These are phyloP conservation scores for Orthosia cruda DNA, from an alignment of 2,888 invertebrate genomes.

Conservation along the genomic window DNA sequence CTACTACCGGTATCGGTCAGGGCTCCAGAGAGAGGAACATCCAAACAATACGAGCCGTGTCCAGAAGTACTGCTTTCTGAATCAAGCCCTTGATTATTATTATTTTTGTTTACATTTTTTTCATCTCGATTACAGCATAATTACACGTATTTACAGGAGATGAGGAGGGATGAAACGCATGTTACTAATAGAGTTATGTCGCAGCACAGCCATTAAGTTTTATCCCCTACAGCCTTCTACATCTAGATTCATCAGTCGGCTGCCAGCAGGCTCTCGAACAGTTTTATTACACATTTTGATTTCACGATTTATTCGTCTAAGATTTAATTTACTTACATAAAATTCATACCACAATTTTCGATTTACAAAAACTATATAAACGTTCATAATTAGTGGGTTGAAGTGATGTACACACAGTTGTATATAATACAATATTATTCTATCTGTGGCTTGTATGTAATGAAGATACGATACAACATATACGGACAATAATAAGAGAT, in stretches of 20 bases:
- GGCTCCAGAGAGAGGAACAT: too few species aligned
- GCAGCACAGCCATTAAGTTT: too few species aligned
- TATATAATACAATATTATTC: constrained; percentile 5
- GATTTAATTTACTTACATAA: constrained; percentile 5
- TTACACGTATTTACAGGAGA: too few species aligned
- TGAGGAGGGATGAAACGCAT: too few species aligned
- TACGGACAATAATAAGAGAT: neutral
- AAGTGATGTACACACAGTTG: neutral
- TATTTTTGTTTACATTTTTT: too few species aligned
- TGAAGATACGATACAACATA: neutral
- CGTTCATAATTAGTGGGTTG: neutral
- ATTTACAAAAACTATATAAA: constrained; percentile 14
- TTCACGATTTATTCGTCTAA: neutral
- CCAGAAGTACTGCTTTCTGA: too few species aligned
- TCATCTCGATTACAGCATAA: too few species aligned
- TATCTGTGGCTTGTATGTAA: neutral
- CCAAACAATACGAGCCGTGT: too few species aligned
- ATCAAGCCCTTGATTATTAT: too few species aligned
- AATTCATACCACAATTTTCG: constrained; percentile 10
- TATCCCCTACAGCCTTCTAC: too few species aligned
- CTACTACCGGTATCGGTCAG: too few species aligned
- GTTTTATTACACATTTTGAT: neutral
- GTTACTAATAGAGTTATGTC: too few species aligned
- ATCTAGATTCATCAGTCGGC: neutral
- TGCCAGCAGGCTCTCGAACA: neutral